Base-by-base conservation (phyloP, 2,113 vertebrate genomes). In the Rhombomys opimus region DNA sequence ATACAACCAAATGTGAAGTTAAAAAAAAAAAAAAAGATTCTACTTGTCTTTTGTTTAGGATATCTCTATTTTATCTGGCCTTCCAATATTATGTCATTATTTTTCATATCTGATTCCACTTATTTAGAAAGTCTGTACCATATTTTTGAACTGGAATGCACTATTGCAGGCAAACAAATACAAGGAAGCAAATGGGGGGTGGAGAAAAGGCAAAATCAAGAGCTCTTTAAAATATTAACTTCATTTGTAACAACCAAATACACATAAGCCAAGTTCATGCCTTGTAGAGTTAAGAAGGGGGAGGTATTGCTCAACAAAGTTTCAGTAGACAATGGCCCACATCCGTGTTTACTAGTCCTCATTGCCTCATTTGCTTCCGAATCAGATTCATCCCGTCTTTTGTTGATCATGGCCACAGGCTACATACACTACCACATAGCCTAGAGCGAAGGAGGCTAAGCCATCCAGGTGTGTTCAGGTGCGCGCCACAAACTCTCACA, bases 1-100 rank as follows among this genome's bases (percentile, higher is more conserved):
- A 82, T 85, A n/a, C 4, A 94, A 14, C 50, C 72, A 94, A 80
- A 84, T 85, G 32, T 89, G 25, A 91, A 35, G 78, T 65, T 63
- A 13, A 54, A 59, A 41, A 77, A 80, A 46, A 46, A n/a, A n/a
- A 57, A 61, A 15, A 81, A 72, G 76, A 77, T 78, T 93, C 25
- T 46, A 57, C 32, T 87, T 77, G 52, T 90, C 78, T 75, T 92
- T 94, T 90, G 23, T 82, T 41, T 92, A 75, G 9, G 73, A 25
- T 38, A 93, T 46, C 25, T 92, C 70, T 95, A 41, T 78, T 35
- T 89, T 93, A n/a, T 96, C 89, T 91, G 15, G 22, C 87, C 35
- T 94, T 84, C 57, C 72, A 90, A 41, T 75, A 81, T n/a, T 57
- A 32, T 20, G 61, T 77, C 88, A 89, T 95, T 92, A 57, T 54